Evolutionary conservation across 2,113 vertebrate species (phyloP).

Genomic region (Taxidea taxus): DNA sequence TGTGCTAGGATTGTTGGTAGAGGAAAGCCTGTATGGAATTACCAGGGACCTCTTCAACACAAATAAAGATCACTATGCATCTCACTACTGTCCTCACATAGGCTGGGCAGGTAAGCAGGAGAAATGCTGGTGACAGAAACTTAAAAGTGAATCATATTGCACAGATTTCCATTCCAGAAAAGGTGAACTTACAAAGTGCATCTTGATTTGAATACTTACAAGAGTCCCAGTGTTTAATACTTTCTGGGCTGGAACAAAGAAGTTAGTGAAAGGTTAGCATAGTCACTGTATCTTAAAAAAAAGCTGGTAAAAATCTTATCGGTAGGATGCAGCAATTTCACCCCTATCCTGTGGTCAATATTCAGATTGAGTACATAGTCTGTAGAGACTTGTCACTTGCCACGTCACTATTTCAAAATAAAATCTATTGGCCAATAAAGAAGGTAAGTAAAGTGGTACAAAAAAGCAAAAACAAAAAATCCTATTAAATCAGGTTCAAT

Average conservation of each 20-base stretch:
- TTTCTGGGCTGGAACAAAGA: conserved; percentile 22
- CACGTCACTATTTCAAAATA: not conserved
- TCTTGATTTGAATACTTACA: conserved; percentile 23
- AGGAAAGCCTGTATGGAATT: not conserved
- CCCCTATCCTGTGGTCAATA: not conserved
- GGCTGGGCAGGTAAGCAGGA: not conserved
- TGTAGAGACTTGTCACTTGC: not conserved
- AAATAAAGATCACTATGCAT: not conserved
- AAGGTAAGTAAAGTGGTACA: not conserved
- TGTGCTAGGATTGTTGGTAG: not conserved
- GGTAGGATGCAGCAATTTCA: not conserved
- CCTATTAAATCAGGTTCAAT: not conserved
- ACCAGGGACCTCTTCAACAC: not conserved
- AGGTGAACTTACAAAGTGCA: not conserved
- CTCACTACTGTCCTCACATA: not conserved
- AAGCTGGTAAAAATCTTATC: not conserved
- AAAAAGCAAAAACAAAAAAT: not conserved
- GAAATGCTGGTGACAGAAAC: not conserved
- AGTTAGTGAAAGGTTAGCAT: not conserved
- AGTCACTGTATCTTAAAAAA: not conserved
- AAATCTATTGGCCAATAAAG: not conserved
- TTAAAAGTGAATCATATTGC: conserved; percentile 32
- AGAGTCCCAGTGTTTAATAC: not conserved
- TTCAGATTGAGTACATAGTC: not conserved
- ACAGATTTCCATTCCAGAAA: conserved; percentile 43